A percentile compares a stretch with the other conserved stretches of the same genome.
Evolutionary conservation across 2,797 vertebrate species (phyloP).

Genomic region (Malacoraja senta): DNA sequence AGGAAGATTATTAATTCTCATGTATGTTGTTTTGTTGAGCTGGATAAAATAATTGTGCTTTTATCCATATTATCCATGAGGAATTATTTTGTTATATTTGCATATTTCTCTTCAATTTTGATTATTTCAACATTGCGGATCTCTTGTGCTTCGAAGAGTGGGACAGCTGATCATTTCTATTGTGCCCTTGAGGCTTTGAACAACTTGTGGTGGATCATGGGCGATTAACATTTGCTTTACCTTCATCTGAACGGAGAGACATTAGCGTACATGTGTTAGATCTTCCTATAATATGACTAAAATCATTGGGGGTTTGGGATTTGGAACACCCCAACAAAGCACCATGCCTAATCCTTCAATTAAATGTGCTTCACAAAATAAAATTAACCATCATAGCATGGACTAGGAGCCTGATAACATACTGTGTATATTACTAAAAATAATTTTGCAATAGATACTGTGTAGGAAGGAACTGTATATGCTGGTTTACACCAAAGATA

Average conservation of each 20-base stretch:
- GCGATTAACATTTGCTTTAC: not conserved
- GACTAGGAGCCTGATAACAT: not conserved
- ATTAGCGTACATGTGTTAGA: not conserved
- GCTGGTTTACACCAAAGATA: no score
- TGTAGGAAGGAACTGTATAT: no score
- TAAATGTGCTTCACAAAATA: not conserved
- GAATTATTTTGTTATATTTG: not conserved
- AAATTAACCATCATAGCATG: not conserved
- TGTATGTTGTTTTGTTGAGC: not conserved
- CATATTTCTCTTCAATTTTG: not conserved
- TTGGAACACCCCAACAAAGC: not conserved
- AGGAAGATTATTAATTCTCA: not conserved
- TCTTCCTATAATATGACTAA: not conserved
- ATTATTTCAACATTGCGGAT: not conserved
- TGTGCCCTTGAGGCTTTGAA: not conserved
- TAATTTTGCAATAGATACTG: not conserved
- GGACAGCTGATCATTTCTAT: not conserved
- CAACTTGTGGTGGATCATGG: not conserved
- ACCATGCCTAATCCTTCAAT: not conserved
- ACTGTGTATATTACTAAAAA: not conserved
- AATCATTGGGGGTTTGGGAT: not conserved
- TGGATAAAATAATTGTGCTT: not conserved
- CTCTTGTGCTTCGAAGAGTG: not conserved
- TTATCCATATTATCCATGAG: not conserved
- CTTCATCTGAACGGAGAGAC: not conserved